Percentiles rank a stretch among this genome's conserved stretches.
Evolutionary conservation across 2,113 vertebrate species (phyloP).

Genomic region (Porphyrio hochstetteri): DNA sequence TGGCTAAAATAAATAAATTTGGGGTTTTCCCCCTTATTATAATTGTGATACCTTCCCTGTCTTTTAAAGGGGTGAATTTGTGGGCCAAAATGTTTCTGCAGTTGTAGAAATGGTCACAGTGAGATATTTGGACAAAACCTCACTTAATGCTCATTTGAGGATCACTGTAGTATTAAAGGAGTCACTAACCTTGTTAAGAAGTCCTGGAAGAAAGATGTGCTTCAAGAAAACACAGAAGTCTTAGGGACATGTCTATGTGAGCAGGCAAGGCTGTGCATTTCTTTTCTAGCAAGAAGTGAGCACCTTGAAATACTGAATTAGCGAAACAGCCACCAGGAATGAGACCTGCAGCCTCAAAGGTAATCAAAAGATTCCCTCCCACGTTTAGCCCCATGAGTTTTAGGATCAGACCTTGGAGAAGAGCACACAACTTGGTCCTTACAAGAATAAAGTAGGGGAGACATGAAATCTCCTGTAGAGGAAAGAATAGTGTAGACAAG

Average conservation of each 20-base stretch:
- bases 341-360: background rate
- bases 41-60: background rate
- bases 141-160: background rate
- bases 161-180: background rate
- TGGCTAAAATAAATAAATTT: background rate
- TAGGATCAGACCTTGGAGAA: background rate
- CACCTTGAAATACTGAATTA: background rate
- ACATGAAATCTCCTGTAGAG: background rate
- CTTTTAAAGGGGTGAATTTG: background rate
- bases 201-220: background rate
- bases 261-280: background rate
- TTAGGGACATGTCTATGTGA: background rate
- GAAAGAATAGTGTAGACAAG: background rate
- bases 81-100: background rate
- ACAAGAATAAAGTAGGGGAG: background rate
- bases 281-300: background rate
- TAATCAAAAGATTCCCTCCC: background rate
- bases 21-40: rapidly evolving
- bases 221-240: background rate
- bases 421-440: background rate
- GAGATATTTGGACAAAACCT: background rate
- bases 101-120: background rate
- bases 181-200: background rate
- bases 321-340: background rate
- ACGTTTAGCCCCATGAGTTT: background rate